Evolutionary conservation across 2,888 invertebrate genomes (phyloP).

Genomic region (Hoplodrina ambigua): DNA sequence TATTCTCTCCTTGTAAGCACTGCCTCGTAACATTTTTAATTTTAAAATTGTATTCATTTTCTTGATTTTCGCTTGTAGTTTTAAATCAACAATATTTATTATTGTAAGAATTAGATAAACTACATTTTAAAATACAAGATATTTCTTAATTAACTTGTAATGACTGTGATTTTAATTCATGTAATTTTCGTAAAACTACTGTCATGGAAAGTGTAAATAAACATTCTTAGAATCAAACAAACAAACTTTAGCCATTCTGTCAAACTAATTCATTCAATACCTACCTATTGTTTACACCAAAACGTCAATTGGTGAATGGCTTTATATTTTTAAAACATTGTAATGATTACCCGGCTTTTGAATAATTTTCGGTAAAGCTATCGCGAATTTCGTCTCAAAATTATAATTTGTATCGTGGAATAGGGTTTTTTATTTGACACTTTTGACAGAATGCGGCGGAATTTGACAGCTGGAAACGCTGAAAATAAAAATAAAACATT

Average conservation of each 20-base stretch:
- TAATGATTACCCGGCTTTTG: neutral
- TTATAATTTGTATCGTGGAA: slow-evolving; percentile 3
- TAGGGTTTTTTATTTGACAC: slow-evolving; percentile 7
- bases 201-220: slow-evolving; percentile 15
- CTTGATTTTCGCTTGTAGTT: neutral
- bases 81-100: neutral
- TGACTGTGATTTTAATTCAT: neutral
- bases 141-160: neutral
- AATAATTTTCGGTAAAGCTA: neutral
- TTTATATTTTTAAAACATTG: neutral
- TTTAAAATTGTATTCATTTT: slow-evolving; percentile 73
- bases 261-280: too few relatives aligned
- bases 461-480: slow-evolving; percentile 4
- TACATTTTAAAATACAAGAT: neutral
- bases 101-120: neutral
- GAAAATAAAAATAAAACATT: slow-evolving; percentile 51
- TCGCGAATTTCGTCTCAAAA: neutral
- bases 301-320: neutral
- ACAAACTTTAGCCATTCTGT: too few relatives aligned
- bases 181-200: neutral
- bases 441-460: slow-evolving; percentile 1
- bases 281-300: too few relatives aligned
- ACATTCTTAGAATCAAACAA: neutral
- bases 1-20: slow-evolving; percentile 72
- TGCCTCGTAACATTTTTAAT: slow-evolving; percentile 74